Evolutionary conservation across 2,888 invertebrate species (phyloP), one percentile per base, ranked within the genome.

Genomic region (Himalopsyche kuldschensis): DNA sequence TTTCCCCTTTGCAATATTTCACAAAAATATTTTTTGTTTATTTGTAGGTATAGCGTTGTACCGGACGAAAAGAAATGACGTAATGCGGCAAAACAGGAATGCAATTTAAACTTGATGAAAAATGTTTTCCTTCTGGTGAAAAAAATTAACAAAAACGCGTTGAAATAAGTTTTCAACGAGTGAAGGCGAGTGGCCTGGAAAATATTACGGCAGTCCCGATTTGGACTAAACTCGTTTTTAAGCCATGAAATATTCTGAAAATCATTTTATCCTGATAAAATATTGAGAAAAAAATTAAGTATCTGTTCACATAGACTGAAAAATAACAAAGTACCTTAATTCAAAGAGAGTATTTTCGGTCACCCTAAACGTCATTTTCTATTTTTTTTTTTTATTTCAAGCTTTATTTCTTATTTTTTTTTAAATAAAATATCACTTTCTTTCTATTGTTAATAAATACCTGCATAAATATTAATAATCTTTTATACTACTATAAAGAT

Each of bases 81-180:
- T 85, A 84, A 85, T 84, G 83, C 86, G 84, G 82, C 63, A 24
- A 81, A 86, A 84, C 82, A 84, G 84, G 85, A 86, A 85, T 86
- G 86, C 86, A 86, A 86, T 86, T 86, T 86, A 84, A 85, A 85
- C 80, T 86, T 86, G 86, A 86, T 86, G 86, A 86, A 83, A 85
- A 86, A 86, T 85, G 81, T 85, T 86, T 83, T 84, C 83, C 82
- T 84, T 85, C 80, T 77, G 75, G 35, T 63, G 79, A 81, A 79
- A 69, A 69, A 79, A 84, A 84, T 77, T 82, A 79, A 83, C 79
- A 75, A 84, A 85, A 85, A 83, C 81, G 75, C 78, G 63, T 80
- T 83, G 48, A 81, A 81, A 84, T 79, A 82, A 86, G 78, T 82
- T 80, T n/a, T 85, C 81, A 81, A 81, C 75, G 76, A 78, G 75